Evolutionary conservation across 2,797 vertebrate genomes (phyloP), one percentile per base, ranked within the genome.

Genomic region (Spatula clypeata): DNA sequence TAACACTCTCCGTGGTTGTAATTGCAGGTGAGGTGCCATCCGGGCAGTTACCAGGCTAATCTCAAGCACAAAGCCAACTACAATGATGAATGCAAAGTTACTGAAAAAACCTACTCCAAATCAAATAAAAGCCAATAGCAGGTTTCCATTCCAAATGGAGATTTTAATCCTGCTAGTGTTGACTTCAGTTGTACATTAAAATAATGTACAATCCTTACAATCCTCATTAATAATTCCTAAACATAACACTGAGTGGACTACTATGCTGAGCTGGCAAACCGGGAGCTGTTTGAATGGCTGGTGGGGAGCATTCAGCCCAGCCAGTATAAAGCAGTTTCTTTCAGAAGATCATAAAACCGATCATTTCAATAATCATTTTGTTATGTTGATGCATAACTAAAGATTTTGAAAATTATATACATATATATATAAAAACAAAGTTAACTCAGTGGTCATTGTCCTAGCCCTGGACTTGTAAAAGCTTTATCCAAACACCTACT

Each of bases 151-250:
- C 45, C 2, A 24, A 69, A 83, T 8, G 34, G 44, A 90, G 77
- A 79, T 92, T 73, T 79, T 31, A 73, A 60, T 79, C 88, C 76
- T 84, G 58, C 80, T 66, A 60, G 42, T 45, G 88, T 64, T 93
- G 83, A 79, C 76, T 82, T 69, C 82, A 84, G 54, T 81, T 5
- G 8, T 44, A 51, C 14, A 36, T 62, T 71, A n/a, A 80, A 88
- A 66, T 57, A 61, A 86, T 90, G 32, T 47, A 47, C 75, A 86
- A 83, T 62, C 55, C 55, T 84, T n/a, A 55, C 58, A 60, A 93
- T 60, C 66, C 88, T 88, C 71, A 73, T 93, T 93, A 95, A 90
- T 92, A 93, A 95, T 95, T 83, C 75, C 90, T 80, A 83, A 93
- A 80, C 75, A 38, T 16, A 72, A 61, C 70, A 61, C 11, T 4